Conservation (phyloP, 1,140 invertebrate genomes). For the Cotesia chilonis region DNA sequence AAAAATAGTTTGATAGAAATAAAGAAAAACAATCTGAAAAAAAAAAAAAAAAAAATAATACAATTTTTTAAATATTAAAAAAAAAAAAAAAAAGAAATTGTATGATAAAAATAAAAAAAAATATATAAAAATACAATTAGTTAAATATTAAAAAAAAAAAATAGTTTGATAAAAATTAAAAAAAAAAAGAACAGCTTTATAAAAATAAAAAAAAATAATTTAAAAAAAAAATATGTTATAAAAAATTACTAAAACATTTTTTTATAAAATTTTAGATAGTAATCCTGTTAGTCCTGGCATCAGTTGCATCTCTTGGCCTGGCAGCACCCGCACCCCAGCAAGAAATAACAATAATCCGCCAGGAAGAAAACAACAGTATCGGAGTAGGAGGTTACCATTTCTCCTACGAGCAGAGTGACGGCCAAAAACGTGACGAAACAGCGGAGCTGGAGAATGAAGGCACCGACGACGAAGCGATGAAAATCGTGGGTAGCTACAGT, state of each 20-base stretch:
- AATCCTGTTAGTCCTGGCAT: constrained; percentile 42
- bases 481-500: constrained; percentile 59
- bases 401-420: constrained; percentile 64
- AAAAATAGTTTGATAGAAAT: too few relatives aligned
- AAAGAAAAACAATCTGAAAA: too few relatives aligned
- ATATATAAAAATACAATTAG: too few relatives aligned
- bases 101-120: too few relatives aligned
- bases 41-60: too few relatives aligned
- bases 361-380: constrained; percentile 63
- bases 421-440: constrained; percentile 62
- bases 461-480: constrained; percentile 59
- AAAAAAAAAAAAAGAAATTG: too few relatives aligned
- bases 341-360: constrained; percentile 59
- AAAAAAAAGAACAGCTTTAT: too few relatives aligned
- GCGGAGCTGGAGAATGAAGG: constrained; percentile 59
- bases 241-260: constrained; percentile 5
- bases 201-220: too few relatives aligned
- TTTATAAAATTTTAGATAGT: constrained; percentile 48
- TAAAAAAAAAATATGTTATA: constrained; percentile 21
- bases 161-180: too few relatives aligned
- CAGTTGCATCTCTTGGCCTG: constrained; percentile 36
- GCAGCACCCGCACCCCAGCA: constrained; percentile 58
- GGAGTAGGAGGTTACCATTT: constrained; percentile 62
- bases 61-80: too few relatives aligned
- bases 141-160: too few relatives aligned